Evolutionary conservation across 1,140 invertebrate species (phyloP), one percentile per base, ranked within the genome.

Genomic region (Diachasmimorpha longicaudata): DNA sequence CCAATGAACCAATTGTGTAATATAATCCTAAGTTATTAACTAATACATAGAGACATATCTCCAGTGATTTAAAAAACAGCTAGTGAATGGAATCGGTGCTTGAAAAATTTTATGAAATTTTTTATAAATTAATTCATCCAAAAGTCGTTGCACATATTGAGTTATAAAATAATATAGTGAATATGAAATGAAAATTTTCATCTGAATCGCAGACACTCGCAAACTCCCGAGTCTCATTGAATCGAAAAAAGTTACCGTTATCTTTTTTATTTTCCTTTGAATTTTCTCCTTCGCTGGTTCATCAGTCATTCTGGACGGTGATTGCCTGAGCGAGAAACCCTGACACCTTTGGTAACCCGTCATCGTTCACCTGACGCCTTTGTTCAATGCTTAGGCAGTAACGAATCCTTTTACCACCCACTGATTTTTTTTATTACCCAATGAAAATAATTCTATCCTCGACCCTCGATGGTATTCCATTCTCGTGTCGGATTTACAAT

Each of bases 321-420:
- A 63, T 63, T 63, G 58, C 13, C 52, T 31, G 31, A 72, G 25
- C 14, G 31, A 36, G 48, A 39, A 72, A 72, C 70, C 70, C 70
- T 72, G 70, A 72, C 70, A 72, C 70, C 23, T 72, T 72, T 72
- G 70, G 44, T 31, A 63, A 63, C 14, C 11, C 58, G 58, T 63
- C 21, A 63, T 63, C 39, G n/a, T 21, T 21, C n/a, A 16, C 66
- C 14, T 21, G 70, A 48, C 14, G 31, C 16, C 11, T 25, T 75
- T 70, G 52, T 71, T 66, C 39, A 4, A 25, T 63, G 19, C 11
- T 11, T 63, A 25, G 19, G 44, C 44, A 46, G 44, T 46, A 46
- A 46, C n/a, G 44, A 52, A 52, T 52, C 48, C 48, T 52, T 52
- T 52, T 19, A 52, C 16, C 48, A 19, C 48, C 48, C 48, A 52